Conservation (phyloP, 2,797 vertebrate species). For the Siniperca undulata region DNA sequence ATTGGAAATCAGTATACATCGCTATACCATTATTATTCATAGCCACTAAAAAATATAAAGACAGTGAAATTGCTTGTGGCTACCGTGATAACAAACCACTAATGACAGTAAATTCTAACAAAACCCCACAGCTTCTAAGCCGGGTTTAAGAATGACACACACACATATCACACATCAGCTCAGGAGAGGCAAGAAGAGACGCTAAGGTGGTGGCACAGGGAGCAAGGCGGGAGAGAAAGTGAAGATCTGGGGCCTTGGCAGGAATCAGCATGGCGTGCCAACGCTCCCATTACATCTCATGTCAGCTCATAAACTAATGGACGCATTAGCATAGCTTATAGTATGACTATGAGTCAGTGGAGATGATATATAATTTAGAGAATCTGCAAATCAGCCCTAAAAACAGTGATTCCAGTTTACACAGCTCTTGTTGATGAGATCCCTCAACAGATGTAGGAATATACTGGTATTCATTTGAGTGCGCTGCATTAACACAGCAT, state of each 20-base stretch:
- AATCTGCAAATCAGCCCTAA: constrained; percentile 59
- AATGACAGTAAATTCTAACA: constrained; percentile 59
- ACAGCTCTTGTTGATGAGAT: constrained; percentile 67
- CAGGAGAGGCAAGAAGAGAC: constrained; percentile 34
- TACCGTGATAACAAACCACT: constrained; percentile 59
- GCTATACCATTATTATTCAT: constrained; percentile 47
- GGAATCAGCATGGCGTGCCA: constrained; percentile 72
- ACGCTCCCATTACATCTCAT: constrained; percentile 70
- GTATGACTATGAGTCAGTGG: constrained; percentile 68
- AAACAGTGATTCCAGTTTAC: constrained; percentile 69
- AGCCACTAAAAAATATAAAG: constrained; percentile 40
- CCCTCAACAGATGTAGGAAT: constrained; percentile 69
- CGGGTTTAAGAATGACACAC: constrained; percentile 36
- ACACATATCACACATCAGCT: constrained; percentile 22
- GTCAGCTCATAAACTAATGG: constrained; percentile 78
- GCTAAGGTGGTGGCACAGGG: constrained; percentile 50
- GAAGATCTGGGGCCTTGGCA: constrained; percentile 65
- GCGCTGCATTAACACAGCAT: constrained; percentile 59
- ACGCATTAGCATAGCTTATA: constrained; percentile 77
- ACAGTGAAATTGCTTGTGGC: constrained; percentile 47
- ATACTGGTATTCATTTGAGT: constrained; percentile 53
- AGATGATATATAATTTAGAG: constrained; percentile 74
- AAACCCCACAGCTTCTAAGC: constrained; percentile 47
- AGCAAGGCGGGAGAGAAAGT: constrained; percentile 60
- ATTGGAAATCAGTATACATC: constrained; percentile 28